Percentiles rank a stretch among this genome's conserved stretches.
phyloP scores from a whole-genome alignment of 1,140 invertebrate genomes.

The Zaprionus lachaisei region DNA sequence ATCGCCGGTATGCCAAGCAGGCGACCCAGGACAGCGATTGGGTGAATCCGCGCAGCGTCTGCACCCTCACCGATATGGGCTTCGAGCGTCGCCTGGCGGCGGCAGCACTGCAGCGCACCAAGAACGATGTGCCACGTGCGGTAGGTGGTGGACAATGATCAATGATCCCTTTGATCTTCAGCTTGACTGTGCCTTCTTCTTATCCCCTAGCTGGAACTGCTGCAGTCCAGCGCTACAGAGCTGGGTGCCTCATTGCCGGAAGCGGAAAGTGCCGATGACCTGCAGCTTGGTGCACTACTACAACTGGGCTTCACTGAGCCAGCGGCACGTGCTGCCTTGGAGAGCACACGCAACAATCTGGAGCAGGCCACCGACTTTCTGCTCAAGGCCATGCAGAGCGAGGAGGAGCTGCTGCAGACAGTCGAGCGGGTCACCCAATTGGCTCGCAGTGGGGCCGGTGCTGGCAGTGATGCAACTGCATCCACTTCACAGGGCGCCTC shows the following conservation, averaged over 20 bases:
- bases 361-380: conserved; percentile 86
- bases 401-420: conserved; percentile 57
- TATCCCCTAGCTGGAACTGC: conserved; percentile 62
- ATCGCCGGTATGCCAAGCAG: conserved; percentile 65
- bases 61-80: conserved; percentile 88
- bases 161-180: neutral
- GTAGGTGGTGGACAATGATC: conserved; percentile 85
- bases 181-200: neutral
- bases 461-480: conserved; percentile 21
- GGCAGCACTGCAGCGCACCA: conserved; percentile 87
- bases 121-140: conserved; percentile 89
- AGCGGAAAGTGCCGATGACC: conserved; percentile 6
- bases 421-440: conserved; percentile 43
- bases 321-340: conserved; percentile 86
- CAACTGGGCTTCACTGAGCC: conserved; percentile 87
- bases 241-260: conserved; percentile 39
- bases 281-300: conserved; percentile 84
- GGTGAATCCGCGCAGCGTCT: conserved; percentile 84
- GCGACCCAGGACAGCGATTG: conserved; percentile 55
- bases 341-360: conserved; percentile 86
- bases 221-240: conserved; percentile 52
- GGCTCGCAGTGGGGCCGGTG: neutral
- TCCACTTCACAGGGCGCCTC: conserved; percentile 59
- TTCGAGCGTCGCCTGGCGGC: conserved; percentile 86
- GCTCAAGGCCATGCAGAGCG: conserved; percentile 62